Base-by-base conservation (phyloP, 1,140 invertebrate species). In the Bathynomus jamesi region DNA sequence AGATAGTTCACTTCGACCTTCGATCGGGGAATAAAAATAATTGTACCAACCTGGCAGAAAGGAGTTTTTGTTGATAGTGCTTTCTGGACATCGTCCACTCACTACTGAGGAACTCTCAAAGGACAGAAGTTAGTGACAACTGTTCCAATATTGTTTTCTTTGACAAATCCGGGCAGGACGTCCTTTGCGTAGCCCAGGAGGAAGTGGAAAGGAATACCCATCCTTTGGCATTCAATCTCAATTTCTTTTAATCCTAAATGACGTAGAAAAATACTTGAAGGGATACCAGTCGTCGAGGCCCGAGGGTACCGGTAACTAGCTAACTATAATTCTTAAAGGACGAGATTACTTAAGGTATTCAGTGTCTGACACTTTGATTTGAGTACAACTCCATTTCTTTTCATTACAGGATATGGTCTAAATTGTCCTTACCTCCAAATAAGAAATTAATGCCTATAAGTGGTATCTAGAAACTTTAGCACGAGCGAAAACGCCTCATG, bases 111-210 rank as follows among this genome's bases (percentile, higher is more conserved):
- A 5, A 87, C 81, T 78, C 89, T 83, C 25, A 96, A 81, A 0
- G 94, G 93, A 67, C 87, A 87, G 80, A 95, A 95, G 81, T 96
- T 93, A 78, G 89, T 88, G 1, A 96, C 87, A 1, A 96, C 85
- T 21, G 87, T 90, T 13, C 92, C 91, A 31, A 94, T 89, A 53
- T 90, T 86, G 65, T 91, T 82, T 13, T 88, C 83, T 71, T 85
- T 81, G 0, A 94, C 84, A 83, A 93, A 91, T 61, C 88, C 80
- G 4, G 90, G 87, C 69, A 95, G 79, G 3, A 87, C 85, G n/a
- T 86, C 83, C 46, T 85, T 87, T 8, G 91, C 89, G 77, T 88
- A 85, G 0, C 91, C 92, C 71, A 89, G 83, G 17, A 94, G 80
- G 29, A 95, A 82, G 81, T 93, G 88, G 80, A 96, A 96, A 40